phyloP scores from a whole-genome alignment of 1,140 invertebrate species.

The Mylabris phalerata region DNA sequence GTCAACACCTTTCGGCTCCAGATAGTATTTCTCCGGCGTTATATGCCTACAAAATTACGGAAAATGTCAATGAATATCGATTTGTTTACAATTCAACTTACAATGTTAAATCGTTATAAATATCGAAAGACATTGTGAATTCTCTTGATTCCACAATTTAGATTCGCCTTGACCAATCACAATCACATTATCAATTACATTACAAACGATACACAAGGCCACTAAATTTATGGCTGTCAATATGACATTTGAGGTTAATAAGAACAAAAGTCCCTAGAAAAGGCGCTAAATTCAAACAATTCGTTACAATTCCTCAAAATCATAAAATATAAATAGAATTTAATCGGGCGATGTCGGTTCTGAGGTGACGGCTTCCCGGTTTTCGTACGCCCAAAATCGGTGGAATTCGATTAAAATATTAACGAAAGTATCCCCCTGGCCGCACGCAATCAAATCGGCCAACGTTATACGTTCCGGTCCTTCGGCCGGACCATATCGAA shows the following conservation, averaged over 20 bases:
- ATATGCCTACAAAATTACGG: constrained; percentile 50
- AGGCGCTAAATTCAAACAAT: constrained; percentile 14
- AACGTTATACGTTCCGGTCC: constrained; percentile 81
- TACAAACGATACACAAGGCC: no score
- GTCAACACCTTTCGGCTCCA: constrained; percentile 55
- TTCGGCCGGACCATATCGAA: constrained; percentile 95
- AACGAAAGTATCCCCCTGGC: constrained; percentile 88
- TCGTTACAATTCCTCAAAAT: constrained; percentile 1
- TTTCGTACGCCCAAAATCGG: constrained; percentile 95
- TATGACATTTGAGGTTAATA: no score
- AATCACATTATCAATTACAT: no score
- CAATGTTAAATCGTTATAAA: constrained; percentile 58
- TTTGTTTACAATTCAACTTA: constrained; percentile 40
- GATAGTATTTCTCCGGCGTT: constrained; percentile 66
- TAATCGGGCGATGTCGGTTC: constrained; percentile 40
- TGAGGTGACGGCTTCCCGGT: constrained; percentile 70
- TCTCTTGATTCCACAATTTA: no score
- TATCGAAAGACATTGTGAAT: constrained; percentile 30
- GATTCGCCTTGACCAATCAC: no score
- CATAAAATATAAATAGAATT: no score
- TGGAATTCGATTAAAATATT: constrained; percentile 94
- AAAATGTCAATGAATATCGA: neutral
- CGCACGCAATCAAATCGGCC: constrained; percentile 70
- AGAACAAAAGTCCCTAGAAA: no score
- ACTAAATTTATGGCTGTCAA: no score